A percentile compares a stretch with the other conserved stretches of the same genome.
Evolutionary conservation across 1,140 invertebrate genomes (phyloP).

Genomic region (Gryon sp.): DNA sequence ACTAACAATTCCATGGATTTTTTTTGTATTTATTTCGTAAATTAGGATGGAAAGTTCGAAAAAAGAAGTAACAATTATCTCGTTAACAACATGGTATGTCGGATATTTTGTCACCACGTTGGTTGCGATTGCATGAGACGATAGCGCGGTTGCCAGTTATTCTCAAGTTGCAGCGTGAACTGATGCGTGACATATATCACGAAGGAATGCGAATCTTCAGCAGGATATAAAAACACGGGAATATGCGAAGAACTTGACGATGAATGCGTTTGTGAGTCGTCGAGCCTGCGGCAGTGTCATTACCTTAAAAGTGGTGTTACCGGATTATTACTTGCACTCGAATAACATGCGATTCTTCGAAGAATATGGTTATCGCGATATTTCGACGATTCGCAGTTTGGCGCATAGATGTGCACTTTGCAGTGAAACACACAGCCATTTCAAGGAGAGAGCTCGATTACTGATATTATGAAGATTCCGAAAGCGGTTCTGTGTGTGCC

Average conservation of each 20-base stretch:
- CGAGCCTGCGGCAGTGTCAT: slow-evolving; percentile 26
- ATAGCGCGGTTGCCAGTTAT: slow-evolving; percentile 40
- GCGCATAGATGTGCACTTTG: slow-evolving; percentile 11
- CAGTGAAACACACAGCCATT: slow-evolving; percentile 5
- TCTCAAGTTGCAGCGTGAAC: slow-evolving; percentile 43
- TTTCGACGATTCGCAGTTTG: slow-evolving; percentile 20
- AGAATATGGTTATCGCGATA: slow-evolving; percentile 48
- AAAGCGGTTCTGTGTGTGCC: not conserved
- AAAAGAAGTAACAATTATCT: slow-evolving; percentile 32
- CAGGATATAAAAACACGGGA: slow-evolving; percentile 17
- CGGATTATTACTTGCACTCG: slow-evolving; percentile 45
- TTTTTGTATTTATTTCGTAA: slow-evolving; percentile 11
- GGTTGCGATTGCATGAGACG: slow-evolving; percentile 34
- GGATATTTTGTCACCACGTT: slow-evolving; percentile 46
- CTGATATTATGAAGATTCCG: slow-evolving; percentile 24
- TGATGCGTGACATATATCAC: slow-evolving; percentile 51
- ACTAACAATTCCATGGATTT: too few species aligned
- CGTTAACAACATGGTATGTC: slow-evolving; percentile 36
- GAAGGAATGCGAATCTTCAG: slow-evolving; percentile 47
- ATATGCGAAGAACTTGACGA: slow-evolving; percentile 14
- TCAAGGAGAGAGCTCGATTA: slow-evolving; percentile 21
- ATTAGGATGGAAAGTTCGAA: slow-evolving; percentile 6
- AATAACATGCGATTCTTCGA: slow-evolving; percentile 16
- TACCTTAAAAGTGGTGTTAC: slow-evolving; percentile 49
- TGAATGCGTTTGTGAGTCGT: slow-evolving; percentile 24